phyloP scores from a whole-genome alignment of 2,113 vertebrate genomes.

The Myrmecobius fasciatus region DNA sequence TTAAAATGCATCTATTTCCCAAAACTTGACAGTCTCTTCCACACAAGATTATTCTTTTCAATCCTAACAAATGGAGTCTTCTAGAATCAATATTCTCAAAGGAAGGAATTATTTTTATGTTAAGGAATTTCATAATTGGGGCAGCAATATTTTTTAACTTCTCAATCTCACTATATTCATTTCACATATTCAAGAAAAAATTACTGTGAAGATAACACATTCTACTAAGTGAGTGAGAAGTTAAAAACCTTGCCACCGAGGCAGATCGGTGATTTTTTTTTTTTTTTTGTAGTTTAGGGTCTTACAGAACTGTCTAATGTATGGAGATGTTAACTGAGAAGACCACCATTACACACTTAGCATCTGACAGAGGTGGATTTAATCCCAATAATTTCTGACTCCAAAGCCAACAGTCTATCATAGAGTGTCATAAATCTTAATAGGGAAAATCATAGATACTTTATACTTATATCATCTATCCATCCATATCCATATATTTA shows the following conservation, averaged over 20 bases:
- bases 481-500: background rate
- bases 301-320: background rate
- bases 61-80: background rate
- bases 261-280: background rate
- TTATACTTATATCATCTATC: background rate
- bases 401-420: background rate
- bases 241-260: background rate
- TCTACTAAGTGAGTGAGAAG: background rate
- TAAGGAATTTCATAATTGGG: background rate
- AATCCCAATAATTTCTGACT: background rate
- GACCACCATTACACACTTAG: background rate
- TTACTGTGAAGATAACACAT: background rate
- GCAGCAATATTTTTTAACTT: background rate
- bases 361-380: background rate
- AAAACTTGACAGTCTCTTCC: background rate
- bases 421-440: background rate
- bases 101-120: background rate
- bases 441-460: background rate
- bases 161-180: background rate
- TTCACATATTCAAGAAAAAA: background rate
- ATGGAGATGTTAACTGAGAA: background rate
- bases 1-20: background rate
- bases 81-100: background rate
- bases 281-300: background rate
- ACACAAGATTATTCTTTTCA: background rate